phyloP scores from a whole-genome alignment of 2,113 vertebrate genomes.

The Sebastes schlegelii region DNA sequence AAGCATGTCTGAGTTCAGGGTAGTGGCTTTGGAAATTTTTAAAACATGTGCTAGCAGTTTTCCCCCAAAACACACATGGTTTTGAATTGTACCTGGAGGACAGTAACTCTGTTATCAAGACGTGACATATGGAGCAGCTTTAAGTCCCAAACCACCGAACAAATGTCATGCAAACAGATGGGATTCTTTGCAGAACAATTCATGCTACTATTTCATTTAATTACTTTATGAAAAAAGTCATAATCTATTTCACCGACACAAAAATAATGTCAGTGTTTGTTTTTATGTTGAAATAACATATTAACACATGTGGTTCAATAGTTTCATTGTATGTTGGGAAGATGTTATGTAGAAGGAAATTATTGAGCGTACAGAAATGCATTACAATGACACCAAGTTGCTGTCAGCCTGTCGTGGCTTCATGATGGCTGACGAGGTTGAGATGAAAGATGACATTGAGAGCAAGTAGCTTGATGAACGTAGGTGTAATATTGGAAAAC shows the following conservation, averaged over 20 bases:
- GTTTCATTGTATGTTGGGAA: background rate
- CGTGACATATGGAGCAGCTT: constrained; percentile 10
- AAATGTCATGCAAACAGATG: background rate
- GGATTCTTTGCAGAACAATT: background rate
- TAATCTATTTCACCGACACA: background rate
- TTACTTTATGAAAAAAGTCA: too few species aligned
- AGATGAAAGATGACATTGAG: constrained; percentile 1
- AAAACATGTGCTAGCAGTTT: constrained; percentile 44
- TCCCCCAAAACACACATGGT: constrained; percentile 11
- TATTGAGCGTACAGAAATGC: constrained; percentile 6
- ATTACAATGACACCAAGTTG: background rate
- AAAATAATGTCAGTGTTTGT: background rate
- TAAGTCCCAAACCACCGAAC: constrained; percentile 35
- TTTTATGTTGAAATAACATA: background rate
- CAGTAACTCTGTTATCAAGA: constrained; percentile 28
- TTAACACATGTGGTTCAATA: background rate
- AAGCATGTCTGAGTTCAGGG: constrained; percentile 42
- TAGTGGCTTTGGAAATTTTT: constrained; percentile 49
- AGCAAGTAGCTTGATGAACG: background rate
- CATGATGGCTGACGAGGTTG: background rate
- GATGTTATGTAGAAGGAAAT: constrained; percentile 1
- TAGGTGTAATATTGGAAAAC: constrained; percentile 30
- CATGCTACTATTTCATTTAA: constrained; percentile 27
- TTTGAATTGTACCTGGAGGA: constrained; percentile 45
- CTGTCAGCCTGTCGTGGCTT: constrained; percentile 1